phyloP scores from a whole-genome alignment of 2,797 vertebrate species.

The Catamblyrhynchus diadema region DNA sequence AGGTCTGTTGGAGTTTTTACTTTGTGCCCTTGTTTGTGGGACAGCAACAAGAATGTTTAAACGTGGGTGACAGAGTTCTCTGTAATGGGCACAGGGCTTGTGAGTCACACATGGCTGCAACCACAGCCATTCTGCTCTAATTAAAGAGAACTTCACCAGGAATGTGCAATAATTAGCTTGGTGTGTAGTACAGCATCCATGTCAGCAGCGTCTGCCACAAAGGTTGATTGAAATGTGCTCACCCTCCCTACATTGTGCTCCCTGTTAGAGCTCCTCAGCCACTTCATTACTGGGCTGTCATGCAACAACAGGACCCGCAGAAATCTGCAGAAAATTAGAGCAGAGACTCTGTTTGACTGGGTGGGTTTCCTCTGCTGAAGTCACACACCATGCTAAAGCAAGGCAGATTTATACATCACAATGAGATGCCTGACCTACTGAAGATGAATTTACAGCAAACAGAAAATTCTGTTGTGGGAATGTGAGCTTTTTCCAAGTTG shows the following conservation, averaged over 20 bases:
- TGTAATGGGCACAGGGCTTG: not conserved
- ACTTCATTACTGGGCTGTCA: not conserved
- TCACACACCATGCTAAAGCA: not conserved
- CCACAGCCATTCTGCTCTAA: slow-evolving; percentile 53
- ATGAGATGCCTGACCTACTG: not conserved
- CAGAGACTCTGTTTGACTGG: not conserved
- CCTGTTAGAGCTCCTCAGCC: not conserved
- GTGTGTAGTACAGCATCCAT: not conserved
- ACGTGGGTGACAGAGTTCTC: not conserved
- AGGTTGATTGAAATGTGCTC: slow-evolving; percentile 34
- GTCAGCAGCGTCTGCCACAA: slow-evolving; percentile 24
- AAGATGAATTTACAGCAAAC: not conserved
- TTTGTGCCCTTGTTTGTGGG: not conserved
- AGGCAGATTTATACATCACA: not conserved
- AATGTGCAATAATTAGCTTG: slow-evolving; percentile 63
- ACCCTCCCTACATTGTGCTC: not conserved
- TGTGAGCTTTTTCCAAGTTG: not conserved
- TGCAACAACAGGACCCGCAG: not conserved
- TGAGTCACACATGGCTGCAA: slow-evolving; percentile 14
- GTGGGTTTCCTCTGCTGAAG: not conserved
- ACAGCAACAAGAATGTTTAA: not conserved
- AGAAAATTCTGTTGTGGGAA: not conserved
- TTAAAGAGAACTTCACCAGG: slow-evolving; percentile 60
- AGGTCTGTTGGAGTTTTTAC: not conserved
- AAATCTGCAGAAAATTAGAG: slow-evolving; percentile 51